Percentiles rank a stretch among this genome's conserved stretches.
phyloP scores from a whole-genome alignment of 2,888 invertebrate genomes.

The Cephus spinipes region DNA sequence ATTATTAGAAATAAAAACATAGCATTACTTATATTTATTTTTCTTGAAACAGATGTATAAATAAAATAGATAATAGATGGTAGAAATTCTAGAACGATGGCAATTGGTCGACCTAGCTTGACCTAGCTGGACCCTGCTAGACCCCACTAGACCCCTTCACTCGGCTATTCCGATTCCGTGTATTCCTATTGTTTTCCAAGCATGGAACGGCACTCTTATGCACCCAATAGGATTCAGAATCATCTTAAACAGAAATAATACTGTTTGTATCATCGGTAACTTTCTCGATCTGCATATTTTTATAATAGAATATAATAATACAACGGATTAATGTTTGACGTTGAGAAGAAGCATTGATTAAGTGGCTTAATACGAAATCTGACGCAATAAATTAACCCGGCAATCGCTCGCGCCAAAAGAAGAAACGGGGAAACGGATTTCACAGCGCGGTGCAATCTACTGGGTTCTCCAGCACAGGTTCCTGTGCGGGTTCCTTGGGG shows the following conservation, averaged over 20 bases:
- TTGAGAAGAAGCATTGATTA: not conserved
- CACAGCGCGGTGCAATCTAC: not conserved
- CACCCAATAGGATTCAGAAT: not conserved
- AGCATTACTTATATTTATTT: not conserved
- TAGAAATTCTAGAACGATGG: not conserved
- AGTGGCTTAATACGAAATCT: not conserved
- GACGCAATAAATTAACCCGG: not conserved
- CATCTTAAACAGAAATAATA: not conserved
- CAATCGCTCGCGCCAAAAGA: constrained; percentile 16
- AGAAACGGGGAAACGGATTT: constrained; percentile 19
- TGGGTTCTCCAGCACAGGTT: not conserved
- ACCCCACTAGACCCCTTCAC: too few species aligned
- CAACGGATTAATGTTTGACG: not conserved
- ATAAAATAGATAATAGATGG: not conserved
- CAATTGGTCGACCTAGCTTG: too few species aligned
- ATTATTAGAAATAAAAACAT: not conserved
- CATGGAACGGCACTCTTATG: too few species aligned
- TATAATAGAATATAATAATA: not conserved
- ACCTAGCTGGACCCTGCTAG: too few species aligned
- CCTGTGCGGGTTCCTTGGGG: not conserved
- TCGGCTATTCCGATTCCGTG: too few species aligned
- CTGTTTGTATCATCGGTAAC: not conserved
- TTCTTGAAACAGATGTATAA: not conserved
- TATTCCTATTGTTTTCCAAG: too few species aligned
- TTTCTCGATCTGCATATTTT: not conserved